phyloP scores from a whole-genome alignment of 2,113 vertebrate genomes.

The Azemiops feae region DNA sequence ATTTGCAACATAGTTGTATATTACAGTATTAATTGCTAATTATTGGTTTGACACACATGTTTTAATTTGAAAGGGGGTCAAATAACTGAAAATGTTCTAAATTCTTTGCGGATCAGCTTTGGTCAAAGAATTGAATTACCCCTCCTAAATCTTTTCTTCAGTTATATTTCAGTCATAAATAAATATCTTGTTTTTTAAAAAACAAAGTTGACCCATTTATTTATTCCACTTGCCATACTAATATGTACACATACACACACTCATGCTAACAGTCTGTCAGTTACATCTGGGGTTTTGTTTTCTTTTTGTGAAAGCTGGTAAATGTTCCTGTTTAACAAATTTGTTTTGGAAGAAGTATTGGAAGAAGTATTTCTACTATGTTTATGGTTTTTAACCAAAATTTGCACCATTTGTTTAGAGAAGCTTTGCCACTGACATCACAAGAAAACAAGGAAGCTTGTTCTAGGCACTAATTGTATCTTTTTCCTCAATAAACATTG shows the following conservation, averaged over 20 bases:
- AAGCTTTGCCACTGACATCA: conserved; percentile 54
- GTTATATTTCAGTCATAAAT: background rate
- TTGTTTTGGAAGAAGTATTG: conserved; percentile 57
- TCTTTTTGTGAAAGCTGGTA: conserved; percentile 60
- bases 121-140: conserved; percentile 21
- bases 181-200: background rate
- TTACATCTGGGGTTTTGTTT: conserved; percentile 46
- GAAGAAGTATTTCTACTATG: conserved; percentile 63
- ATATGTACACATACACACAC: background rate
- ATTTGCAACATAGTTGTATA: background rate
- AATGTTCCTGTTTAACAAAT: conserved; percentile 63
- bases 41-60: background rate
- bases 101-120: conserved; percentile 17
- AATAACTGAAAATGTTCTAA: conserved; percentile 25
- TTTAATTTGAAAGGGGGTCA: background rate
- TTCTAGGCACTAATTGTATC: conserved; percentile 33
- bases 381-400: conserved; percentile 66
- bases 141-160: conserved; percentile 1
- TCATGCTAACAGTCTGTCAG: conserved; percentile 63
- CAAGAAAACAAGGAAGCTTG: background rate
- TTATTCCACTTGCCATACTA: conserved; percentile 41
- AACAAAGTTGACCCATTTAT: conserved; percentile 28
- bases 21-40: background rate
- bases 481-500: conserved; percentile 38
- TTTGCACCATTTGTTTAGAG: conserved; percentile 2